Percentiles rank a stretch among this genome's conserved stretches.
Evolutionary conservation across 2,888 invertebrate genomes (phyloP).

Genomic region (Andrena bucephala): DNA sequence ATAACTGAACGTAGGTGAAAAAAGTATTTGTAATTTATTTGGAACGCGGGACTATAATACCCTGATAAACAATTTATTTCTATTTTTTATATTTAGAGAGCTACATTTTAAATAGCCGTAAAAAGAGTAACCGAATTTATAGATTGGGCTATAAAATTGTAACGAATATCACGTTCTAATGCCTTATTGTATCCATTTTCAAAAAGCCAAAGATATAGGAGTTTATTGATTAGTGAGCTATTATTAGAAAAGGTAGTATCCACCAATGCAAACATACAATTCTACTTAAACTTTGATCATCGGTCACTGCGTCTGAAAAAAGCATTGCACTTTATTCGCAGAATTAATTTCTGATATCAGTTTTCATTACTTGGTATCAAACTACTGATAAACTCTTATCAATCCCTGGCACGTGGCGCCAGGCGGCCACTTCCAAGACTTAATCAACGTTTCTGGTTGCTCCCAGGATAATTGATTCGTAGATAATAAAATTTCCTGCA

Average conservation of each 20-base stretch:
- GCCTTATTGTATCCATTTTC: background rate
- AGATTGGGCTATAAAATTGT: no score
- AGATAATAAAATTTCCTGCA: background rate
- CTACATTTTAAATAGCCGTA: no score
- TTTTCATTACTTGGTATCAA: background rate
- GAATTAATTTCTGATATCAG: background rate
- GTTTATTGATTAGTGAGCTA: background rate
- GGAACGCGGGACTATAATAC: no score
- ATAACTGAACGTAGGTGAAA: no score
- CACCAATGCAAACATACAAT: background rate
- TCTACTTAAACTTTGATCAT: no score
- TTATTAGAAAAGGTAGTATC: background rate
- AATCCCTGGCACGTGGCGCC: conserved; percentile 22
- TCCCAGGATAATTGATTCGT: background rate
- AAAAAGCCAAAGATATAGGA: background rate
- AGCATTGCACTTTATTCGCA: no score
- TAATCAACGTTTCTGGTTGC: background rate
- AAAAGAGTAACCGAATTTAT: no score
- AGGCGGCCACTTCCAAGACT: background rate
- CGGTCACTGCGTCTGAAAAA: no score
- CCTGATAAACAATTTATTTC: no score
- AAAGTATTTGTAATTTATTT: no score
- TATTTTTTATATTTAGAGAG: no score
- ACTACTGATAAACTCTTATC: background rate
- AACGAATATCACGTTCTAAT: background rate